Evolutionary conservation across 1,140 invertebrate genomes (phyloP).

Genomic region (Hesperophylax magnus): DNA sequence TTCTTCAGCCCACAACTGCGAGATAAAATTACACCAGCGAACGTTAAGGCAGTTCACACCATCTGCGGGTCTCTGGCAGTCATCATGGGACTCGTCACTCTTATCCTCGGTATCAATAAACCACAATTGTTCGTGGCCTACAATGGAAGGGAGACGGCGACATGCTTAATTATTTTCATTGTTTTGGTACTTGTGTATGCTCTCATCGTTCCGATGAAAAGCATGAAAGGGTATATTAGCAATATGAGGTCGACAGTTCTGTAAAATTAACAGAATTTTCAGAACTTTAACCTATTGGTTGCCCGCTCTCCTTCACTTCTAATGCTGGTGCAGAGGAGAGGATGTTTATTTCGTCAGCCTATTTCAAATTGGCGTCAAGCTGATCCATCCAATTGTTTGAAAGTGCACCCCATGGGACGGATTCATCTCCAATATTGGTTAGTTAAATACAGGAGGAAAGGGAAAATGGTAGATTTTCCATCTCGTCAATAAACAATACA

Average conservation of each 20-base stretch:
- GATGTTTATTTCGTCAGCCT: too few relatives aligned
- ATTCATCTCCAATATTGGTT: too few relatives aligned
- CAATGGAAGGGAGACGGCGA: background rate
- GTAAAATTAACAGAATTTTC: background rate
- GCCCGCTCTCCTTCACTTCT: too few relatives aligned
- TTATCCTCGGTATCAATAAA: conserved; percentile 38
- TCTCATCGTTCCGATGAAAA: conserved; percentile 32
- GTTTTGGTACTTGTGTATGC: conserved; percentile 29
- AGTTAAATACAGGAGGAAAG: too few relatives aligned
- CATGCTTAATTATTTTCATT: conserved; percentile 36
- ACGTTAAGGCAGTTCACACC: conserved; percentile 24
- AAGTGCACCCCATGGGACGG: too few relatives aligned
- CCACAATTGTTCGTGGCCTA: background rate
- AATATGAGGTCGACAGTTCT: conserved; percentile 30
- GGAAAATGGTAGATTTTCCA: too few relatives aligned
- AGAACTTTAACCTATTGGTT: too few relatives aligned
- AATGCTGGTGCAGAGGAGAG: too few relatives aligned
- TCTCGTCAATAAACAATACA: too few relatives aligned
- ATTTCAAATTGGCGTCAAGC: too few relatives aligned
- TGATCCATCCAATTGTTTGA: too few relatives aligned
- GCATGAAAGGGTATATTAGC: conserved; percentile 14
- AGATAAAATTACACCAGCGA: background rate
- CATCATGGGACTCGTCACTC: conserved; percentile 39
- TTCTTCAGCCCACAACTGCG: conserved; percentile 21
- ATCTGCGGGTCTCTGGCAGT: conserved; percentile 27